These are phyloP conservation scores for Globodera ellingtonae DNA, from an alignment of 1,140 invertebrate genomes.

Conservation along the genomic window DNA sequence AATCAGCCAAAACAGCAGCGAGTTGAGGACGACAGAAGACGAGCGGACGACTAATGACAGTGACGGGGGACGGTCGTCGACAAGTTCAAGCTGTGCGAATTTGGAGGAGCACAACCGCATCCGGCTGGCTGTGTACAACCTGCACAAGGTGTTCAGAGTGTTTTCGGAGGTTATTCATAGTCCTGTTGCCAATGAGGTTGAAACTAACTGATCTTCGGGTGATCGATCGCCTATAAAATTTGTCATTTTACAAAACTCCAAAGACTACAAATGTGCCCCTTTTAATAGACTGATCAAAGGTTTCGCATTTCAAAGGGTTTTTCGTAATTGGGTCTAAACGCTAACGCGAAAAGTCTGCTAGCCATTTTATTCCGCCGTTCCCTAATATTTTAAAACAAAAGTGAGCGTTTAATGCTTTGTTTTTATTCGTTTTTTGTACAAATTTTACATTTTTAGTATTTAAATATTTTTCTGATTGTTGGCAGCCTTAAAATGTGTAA, in stretches of 20 bases:
- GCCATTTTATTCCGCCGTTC: too few species aligned
- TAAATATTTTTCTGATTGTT: background rate
- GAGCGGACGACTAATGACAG: background rate
- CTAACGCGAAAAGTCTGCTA: too few species aligned
- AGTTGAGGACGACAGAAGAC: background rate
- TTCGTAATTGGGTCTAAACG: too few species aligned
- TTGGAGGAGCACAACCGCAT: slow-evolving; percentile 4
- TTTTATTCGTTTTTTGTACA: too few species aligned
- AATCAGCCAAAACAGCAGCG: background rate
- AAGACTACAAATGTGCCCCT: too few species aligned
- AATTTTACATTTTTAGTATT: background rate
- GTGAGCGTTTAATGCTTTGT: too few species aligned
- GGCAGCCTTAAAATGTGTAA: background rate
- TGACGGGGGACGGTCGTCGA: background rate
- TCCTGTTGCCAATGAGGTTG: too few species aligned
- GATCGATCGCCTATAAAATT: background rate
- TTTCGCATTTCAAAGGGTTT: too few species aligned
- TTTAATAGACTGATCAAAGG: too few species aligned
- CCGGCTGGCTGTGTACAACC: slow-evolving; percentile 5
- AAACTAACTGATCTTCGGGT: too few species aligned
- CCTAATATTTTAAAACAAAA: too few species aligned
- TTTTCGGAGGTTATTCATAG: background rate
- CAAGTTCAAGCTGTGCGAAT: background rate
- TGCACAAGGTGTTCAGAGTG: slow-evolving; percentile 1
- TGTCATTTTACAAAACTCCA: background rate